phyloP scores from a whole-genome alignment of 2,888 invertebrate species.

The Sepiola atlantica region DNA sequence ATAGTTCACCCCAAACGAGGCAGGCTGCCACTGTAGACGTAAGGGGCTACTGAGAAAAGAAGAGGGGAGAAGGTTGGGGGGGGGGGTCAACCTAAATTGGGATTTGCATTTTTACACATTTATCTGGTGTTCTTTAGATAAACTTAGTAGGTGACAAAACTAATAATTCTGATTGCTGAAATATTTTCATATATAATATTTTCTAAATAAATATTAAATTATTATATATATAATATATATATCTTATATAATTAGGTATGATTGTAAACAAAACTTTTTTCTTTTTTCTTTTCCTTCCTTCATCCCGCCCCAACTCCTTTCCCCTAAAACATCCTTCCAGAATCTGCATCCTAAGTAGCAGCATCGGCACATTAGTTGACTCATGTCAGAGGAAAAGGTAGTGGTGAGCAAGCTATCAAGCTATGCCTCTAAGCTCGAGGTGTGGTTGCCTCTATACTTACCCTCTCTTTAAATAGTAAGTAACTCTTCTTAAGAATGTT shows the following conservation, averaged over 20 bases:
- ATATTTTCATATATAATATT: too few species aligned
- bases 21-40: too few species aligned
- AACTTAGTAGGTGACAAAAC: neutral
- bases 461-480: slow-evolving; percentile 21
- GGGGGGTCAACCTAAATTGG: too few species aligned
- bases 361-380: neutral
- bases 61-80: too few species aligned
- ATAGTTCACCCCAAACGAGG: too few species aligned
- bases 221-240: neutral
- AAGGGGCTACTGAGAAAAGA: too few species aligned
- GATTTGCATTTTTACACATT: too few species aligned
- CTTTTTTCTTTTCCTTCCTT: neutral
- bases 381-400: slow-evolving; percentile 1
- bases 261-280: neutral
- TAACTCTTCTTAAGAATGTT: neutral
- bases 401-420: neutral
- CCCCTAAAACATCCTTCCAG: neutral
- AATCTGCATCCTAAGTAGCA: slow-evolving; percentile 32
- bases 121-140: neutral
- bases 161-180: neutral
- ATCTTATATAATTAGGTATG: neutral
- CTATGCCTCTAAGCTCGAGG: neutral
- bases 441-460: neutral
- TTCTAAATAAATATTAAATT: too few species aligned
- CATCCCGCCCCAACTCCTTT: neutral